A percentile compares a stretch with the other conserved stretches of the same genome.
These are phyloP conservation scores for Myiopsitta monachus DNA, from an alignment of 2,113 vertebrate species.

Conservation along the genomic window DNA sequence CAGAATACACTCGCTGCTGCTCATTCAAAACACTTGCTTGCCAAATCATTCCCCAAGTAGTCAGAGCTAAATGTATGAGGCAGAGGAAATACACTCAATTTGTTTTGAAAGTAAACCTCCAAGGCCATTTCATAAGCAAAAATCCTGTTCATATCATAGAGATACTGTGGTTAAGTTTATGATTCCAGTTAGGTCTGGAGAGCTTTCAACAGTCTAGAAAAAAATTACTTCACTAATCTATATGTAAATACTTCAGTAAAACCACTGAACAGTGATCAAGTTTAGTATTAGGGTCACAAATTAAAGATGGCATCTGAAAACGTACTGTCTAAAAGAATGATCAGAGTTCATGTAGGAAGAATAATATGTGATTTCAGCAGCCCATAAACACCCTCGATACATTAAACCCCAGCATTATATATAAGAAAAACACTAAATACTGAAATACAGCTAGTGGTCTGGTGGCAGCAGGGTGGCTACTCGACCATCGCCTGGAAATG, in stretches of 20 bases:
- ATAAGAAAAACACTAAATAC: constrained; percentile 22
- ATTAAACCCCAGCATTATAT: constrained; percentile 16
- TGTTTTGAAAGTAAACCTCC: constrained; percentile 62
- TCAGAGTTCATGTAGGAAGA: constrained; percentile 47
- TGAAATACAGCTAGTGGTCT: constrained; percentile 51
- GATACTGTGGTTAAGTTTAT: constrained; percentile 67
- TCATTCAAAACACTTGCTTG: constrained; percentile 28
- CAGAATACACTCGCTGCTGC: neutral
- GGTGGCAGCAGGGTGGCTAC: constrained; percentile 16
- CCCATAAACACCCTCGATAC: constrained; percentile 27
- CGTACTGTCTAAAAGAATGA: constrained; percentile 59
- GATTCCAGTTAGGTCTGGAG: constrained; percentile 64
- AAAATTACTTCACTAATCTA: constrained; percentile 64
- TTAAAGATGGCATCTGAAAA: constrained; percentile 74
- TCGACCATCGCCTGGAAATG: constrained; percentile 25
- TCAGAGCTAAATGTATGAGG: constrained; percentile 22
- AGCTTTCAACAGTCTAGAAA: constrained; percentile 62
- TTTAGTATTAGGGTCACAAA: constrained; percentile 73
- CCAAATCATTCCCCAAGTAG: neutral
- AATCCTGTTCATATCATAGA: constrained; percentile 60
- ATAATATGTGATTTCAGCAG: constrained; percentile 66
- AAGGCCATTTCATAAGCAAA: constrained; percentile 65
- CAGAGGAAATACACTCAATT: constrained; percentile 41
- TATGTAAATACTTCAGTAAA: constrained; percentile 77
- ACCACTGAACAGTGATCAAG: constrained; percentile 71